Evolutionary conservation across 2,797 vertebrate species (phyloP), one percentile per base, ranked within the genome.

Genomic region (Astyanax mexicanus): DNA sequence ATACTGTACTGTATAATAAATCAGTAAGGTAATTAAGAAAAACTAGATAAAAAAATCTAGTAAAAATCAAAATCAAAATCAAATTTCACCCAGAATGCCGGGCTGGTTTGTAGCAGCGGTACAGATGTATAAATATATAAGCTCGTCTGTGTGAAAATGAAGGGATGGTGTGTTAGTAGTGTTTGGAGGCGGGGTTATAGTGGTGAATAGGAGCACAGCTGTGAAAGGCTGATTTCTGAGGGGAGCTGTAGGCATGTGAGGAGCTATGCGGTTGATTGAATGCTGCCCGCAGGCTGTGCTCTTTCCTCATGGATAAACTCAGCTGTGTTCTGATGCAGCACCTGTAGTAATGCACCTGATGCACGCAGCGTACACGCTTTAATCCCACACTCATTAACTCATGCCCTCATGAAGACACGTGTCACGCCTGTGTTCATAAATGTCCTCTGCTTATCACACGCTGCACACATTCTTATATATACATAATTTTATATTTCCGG

Each of bases 261-360:
- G 37, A 42, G 35, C 61, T 37, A 35, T 11, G 10, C 11, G 38
- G n/a, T 32, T n/a, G 25, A 19, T 19, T n/a, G 27, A 61, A 3
- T 12, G 49, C 10, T 38, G 45, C 1, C 37, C 40, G 7, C 6
- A 23, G n/a, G 40, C 44, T 57, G 27, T 8, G 27, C 12, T 4
- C 51, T 11, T 11, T 11, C 10, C 47, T 6, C 37, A 35, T 42
- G 37, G 5, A 67, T 72, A 7, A 40, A 58, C 57, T 27, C 79
- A 74, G 65, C 11, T 69, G 70, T 68, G 35, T 66, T 77, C 44
- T 70, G 29, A 66, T 32, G 9, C 42, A 49, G 11, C 71, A 62
- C 27, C 47, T 58, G 74, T 40, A 62, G 69, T 29, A 11, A 37
- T 23, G 38, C 54, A 57, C 57, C 64, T 23, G 17, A 66, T 75